phyloP scores from a whole-genome alignment of 2,888 invertebrate genomes.

The Hypselothyrea guttata region DNA sequence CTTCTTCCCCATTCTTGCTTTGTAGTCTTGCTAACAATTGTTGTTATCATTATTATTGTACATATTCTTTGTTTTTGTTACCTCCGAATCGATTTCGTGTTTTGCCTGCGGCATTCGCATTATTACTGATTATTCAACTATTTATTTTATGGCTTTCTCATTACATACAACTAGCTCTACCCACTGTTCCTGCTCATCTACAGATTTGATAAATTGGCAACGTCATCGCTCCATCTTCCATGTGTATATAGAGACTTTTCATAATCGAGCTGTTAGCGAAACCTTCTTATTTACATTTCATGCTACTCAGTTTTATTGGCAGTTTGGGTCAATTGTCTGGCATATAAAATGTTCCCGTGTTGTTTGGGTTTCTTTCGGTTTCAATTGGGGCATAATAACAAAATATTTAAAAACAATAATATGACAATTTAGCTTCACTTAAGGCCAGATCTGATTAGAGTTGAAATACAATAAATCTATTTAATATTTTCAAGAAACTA shows the following conservation, averaged over 20 bases:
- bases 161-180: constrained; percentile 45
- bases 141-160: constrained; percentile 77
- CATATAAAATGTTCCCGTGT: constrained; percentile 48
- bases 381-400: constrained; percentile 13
- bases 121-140: constrained; percentile 72
- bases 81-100: constrained; percentile 55
- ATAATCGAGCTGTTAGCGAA: constrained; percentile 73
- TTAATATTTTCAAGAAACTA: no score
- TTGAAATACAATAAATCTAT: no score
- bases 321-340: constrained; percentile 75
- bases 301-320: constrained; percentile 71
- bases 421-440: no score
- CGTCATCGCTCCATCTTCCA: constrained; percentile 58
- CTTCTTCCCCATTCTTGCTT: constrained; percentile 8
- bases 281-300: constrained; percentile 72
- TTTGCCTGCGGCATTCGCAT: constrained; percentile 59
- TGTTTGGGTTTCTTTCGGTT: constrained; percentile 29
- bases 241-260: no score
- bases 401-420: no score
- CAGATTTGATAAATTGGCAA: constrained; percentile 57
- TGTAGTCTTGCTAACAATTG: constrained; percentile 10
- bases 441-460: no score
- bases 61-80: constrained; percentile 20
- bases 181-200: constrained; percentile 24
- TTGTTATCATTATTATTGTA: constrained; percentile 21